Evolutionary conservation across 2,113 vertebrate species (phyloP).

Genomic region (Micronycteris hirsuta): DNA sequence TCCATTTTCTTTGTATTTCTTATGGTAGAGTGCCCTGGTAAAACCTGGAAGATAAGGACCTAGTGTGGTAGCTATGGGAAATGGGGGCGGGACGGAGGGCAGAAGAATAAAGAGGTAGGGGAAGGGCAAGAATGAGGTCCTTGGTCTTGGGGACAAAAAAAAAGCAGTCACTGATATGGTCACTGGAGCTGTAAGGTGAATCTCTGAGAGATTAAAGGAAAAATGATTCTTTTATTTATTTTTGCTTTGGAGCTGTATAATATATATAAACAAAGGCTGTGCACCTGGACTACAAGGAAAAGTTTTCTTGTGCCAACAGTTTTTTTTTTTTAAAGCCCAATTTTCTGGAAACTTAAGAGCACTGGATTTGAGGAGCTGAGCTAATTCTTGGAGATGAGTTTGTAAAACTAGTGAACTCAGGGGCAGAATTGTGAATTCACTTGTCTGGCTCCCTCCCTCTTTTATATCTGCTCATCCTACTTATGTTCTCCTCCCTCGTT

Average conservation of each 20-base stretch:
- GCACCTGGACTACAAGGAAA: conserved; percentile 54
- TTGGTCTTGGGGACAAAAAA: neutral
- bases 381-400: neutral
- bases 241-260: conserved; percentile 21
- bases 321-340: neutral
- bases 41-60: neutral
- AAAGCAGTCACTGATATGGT: neutral
- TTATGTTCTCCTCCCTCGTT: too few relatives aligned
- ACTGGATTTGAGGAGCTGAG: neutral
- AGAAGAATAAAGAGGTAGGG: neutral
- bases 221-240: neutral
- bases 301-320: neutral
- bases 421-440: neutral
- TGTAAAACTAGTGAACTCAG: neutral
- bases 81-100: neutral
- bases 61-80: neutral
- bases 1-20: neutral
- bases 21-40: neutral
- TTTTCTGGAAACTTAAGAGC: conserved; percentile 29
- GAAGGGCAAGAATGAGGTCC: neutral
- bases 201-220: conserved; percentile 27
- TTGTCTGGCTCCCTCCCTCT: neutral
- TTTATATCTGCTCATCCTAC: neutral
- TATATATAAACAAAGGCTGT: conserved; percentile 19
- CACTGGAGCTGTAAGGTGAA: neutral